Conservation (phyloP, 2,113 vertebrate genomes). For the Carassius auratus region DNA sequence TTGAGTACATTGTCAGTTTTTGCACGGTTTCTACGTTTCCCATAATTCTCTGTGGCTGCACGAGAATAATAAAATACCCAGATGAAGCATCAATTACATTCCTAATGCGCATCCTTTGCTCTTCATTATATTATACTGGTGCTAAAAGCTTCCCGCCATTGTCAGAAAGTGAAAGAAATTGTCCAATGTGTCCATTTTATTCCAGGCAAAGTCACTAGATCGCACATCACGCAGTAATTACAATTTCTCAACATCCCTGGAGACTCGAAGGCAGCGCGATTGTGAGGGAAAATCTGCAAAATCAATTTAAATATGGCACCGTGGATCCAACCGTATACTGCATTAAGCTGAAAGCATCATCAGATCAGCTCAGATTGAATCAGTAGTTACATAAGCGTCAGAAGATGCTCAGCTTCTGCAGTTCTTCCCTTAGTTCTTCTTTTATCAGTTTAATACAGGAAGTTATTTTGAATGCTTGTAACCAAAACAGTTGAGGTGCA, state of each 20-base stretch:
- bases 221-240: neutral
- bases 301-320: neutral
- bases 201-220: neutral
- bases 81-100: neutral
- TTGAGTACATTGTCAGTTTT: neutral
- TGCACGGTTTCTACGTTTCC: neutral
- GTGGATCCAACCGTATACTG: neutral
- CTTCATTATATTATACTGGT: neutral
- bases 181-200: neutral
- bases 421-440: too few relatives aligned
- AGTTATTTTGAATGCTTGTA: too few relatives aligned
- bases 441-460: too few relatives aligned
- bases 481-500: too few relatives aligned
- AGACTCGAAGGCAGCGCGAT: neutral
- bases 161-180: neutral
- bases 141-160: neutral
- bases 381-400: neutral
- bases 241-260: neutral
- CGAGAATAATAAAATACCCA: neutral
- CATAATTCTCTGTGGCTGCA: neutral
- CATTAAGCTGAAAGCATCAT: neutral
- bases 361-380: neutral
- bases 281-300: neutral
- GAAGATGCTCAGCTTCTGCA: neutral
- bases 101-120: neutral